These are phyloP conservation scores for Uloborus diversus DNA, from an alignment of 1,140 invertebrate species.

Conservation along the genomic window DNA sequence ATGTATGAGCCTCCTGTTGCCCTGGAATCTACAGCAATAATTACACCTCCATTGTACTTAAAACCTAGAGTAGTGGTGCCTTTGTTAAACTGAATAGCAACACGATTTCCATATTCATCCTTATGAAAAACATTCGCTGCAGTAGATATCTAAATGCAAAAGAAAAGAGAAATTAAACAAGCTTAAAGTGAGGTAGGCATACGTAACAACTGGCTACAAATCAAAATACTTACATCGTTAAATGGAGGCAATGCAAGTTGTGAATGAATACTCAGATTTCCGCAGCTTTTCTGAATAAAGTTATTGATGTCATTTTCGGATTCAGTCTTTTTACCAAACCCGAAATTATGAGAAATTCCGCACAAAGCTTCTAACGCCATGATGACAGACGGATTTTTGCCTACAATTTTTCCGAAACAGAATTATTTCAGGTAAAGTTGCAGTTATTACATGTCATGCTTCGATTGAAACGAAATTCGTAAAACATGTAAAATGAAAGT, in stretches of 20 bases:
- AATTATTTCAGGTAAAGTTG: no score
- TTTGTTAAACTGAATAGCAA: conserved; percentile 94
- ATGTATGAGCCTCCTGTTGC: conserved; percentile 97
- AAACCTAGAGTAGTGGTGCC: conserved; percentile 99
- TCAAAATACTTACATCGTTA: conserved; percentile 73
- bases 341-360: conserved; percentile 26
- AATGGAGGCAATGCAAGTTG: conserved; percentile 76
- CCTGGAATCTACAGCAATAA: conserved; percentile 96
- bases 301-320: conserved; percentile 66
- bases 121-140: conserved; percentile 43
- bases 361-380: conserved; percentile 46
- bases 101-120: conserved; percentile 76
- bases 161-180: not conserved
- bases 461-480: no score
- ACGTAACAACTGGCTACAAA: conserved; percentile 16
- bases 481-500: no score
- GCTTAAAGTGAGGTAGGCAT: not conserved
- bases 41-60: conserved; percentile 91
- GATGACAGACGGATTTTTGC: not conserved
- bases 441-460: no score
- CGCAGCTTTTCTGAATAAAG: conserved; percentile 70
- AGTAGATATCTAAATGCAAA: conserved; percentile 17
- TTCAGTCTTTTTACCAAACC: conserved; percentile 23
- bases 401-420: no score
- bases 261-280: conserved; percentile 74